Percentiles rank a stretch among this genome's conserved stretches.
phyloP scores from a whole-genome alignment of 2,797 vertebrate genomes.

The Simalia tracyae region DNA sequence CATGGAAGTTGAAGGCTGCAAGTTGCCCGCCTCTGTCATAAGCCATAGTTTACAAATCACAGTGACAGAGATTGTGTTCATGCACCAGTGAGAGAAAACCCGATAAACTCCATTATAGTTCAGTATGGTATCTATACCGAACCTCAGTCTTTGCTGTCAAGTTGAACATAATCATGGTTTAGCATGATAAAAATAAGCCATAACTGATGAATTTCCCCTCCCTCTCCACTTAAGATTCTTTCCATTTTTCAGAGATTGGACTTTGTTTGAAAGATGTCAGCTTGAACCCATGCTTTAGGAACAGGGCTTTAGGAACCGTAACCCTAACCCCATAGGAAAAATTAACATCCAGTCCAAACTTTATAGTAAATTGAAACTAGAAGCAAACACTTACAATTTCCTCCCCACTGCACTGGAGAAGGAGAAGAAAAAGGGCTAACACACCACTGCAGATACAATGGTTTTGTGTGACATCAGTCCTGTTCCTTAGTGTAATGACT shows the following conservation, averaged over 20 bases:
- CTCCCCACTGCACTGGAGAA: background rate
- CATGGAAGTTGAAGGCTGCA: no score
- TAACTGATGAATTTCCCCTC: background rate
- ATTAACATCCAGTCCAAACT: background rate
- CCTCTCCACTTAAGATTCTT: background rate
- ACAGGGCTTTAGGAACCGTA: background rate
- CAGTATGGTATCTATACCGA: no score
- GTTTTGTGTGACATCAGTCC: no score
- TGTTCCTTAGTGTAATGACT: no score
- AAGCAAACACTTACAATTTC: background rate
- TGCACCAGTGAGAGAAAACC: no score
- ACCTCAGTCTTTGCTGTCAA: no score
- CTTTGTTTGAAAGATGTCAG: background rate
- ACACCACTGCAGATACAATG: no score
- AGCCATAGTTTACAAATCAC: no score
- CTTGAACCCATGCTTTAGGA: background rate
- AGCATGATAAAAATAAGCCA: background rate
- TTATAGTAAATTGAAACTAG: background rate
- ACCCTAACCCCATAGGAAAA: background rate
- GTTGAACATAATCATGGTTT: background rate
- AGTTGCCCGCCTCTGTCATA: no score
- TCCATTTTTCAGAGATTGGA: background rate
- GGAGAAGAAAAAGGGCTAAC: background rate
- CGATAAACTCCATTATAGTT: no score
- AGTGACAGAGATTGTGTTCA: no score